phyloP scores from a whole-genome alignment of 2,113 vertebrate genomes.

The Tachysurus vachellii region DNA sequence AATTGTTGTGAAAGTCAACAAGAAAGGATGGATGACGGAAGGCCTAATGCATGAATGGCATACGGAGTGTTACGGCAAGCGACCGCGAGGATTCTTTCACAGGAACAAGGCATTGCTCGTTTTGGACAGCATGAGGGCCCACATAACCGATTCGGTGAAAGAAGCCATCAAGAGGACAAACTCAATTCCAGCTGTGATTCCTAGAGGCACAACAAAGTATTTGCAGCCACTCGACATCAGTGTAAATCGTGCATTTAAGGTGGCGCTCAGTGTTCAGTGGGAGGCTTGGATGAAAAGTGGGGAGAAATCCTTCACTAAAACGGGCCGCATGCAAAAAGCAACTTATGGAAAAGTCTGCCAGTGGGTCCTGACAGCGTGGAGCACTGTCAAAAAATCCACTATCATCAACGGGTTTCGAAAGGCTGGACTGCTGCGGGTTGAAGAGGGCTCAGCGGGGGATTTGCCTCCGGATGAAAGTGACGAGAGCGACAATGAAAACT shows the following conservation, averaged over 20 bases:
- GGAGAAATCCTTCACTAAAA: constrained; percentile 48
- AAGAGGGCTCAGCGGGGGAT: no score
- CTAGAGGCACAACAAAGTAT: background rate
- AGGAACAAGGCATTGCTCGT: background rate
- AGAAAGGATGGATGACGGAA: background rate
- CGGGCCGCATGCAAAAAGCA: constrained; percentile 39
- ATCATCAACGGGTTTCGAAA: no score
- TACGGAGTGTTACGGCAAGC: background rate
- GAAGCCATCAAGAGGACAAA: background rate
- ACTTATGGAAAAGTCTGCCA: no score
- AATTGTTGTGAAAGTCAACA: background rate
- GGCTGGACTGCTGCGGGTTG: no score
- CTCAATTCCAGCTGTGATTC: background rate
- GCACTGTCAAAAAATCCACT: no score
- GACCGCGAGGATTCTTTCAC: background rate
- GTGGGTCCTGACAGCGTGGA: no score
- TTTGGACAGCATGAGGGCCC: background rate
- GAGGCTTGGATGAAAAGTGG: constrained; percentile 41
- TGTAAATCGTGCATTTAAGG: constrained; percentile 22
- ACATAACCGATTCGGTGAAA: background rate
- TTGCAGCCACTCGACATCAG: no score
- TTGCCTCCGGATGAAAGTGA: no score
- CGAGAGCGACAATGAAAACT: no score
- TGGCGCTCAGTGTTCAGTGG: constrained; percentile 7
- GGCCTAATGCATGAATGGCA: background rate